phyloP scores from a whole-genome alignment of 1,140 invertebrate genomes.

The Maniola jurtina region DNA sequence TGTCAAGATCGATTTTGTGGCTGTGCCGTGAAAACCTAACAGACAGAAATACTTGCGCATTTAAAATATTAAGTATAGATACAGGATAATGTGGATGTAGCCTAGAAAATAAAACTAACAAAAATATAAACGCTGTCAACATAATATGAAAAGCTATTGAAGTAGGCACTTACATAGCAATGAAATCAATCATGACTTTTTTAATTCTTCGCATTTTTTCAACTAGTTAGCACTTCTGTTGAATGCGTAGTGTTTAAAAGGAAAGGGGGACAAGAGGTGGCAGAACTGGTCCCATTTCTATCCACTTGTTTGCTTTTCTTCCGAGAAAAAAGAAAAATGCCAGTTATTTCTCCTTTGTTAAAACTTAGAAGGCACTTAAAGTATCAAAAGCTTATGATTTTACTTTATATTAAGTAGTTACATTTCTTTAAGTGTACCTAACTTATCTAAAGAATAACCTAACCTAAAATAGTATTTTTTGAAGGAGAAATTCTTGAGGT shows the following conservation, averaged over 20 bases:
- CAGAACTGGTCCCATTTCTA: conserved; percentile 28
- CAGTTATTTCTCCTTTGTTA: conserved; percentile 14
- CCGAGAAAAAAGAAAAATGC: conserved; percentile 24
- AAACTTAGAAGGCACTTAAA: background rate
- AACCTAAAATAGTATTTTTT: no score
- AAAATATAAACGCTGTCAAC: no score
- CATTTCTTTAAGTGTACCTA: background rate
- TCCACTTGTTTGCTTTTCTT: conserved; percentile 26
- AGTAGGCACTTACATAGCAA: background rate
- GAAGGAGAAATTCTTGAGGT: no score
- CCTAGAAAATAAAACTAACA: no score
- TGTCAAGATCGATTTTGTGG: no score
- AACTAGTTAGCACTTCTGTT: conserved; percentile 17
- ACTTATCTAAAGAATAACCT: no score
- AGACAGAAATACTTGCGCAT: no score
- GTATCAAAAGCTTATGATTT: conserved; percentile 4
- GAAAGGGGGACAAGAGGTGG: conserved; percentile 25
- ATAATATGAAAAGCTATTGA: no score
- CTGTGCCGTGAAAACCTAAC: no score
- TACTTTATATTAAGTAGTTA: background rate
- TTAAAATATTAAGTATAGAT: no score
- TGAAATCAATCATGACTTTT: background rate
- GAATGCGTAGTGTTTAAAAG: conserved; percentile 31
- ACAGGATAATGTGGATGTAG: no score
- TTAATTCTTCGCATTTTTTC: background rate